Conservation (phyloP, 2,797 vertebrate genomes). For the Melanogrammus aeglefinus region DNA sequence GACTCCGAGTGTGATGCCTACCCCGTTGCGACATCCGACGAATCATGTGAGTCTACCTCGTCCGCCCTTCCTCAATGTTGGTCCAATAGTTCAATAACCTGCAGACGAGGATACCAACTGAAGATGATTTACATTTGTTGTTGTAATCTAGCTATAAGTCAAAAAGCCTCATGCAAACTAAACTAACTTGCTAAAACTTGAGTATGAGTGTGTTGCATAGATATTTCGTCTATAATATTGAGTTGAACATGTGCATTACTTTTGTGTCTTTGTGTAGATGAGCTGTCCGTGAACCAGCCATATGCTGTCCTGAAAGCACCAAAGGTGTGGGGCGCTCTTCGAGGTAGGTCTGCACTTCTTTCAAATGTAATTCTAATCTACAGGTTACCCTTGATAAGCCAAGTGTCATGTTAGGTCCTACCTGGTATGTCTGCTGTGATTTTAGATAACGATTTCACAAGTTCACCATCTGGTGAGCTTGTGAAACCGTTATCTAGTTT, state of each 20-base stretch:
- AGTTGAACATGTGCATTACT: background rate
- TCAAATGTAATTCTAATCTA: background rate
- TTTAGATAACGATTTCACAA: too few species aligned
- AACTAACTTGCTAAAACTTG: too few species aligned
- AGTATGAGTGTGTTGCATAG: background rate
- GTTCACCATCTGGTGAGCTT: background rate
- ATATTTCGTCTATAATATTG: background rate
- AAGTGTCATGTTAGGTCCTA: background rate
- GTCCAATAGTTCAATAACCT: too few species aligned
- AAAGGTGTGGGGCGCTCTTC: conserved; percentile 90
- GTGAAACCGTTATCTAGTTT: background rate
- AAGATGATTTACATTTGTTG: too few species aligned
- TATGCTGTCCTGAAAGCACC: conserved; percentile 80
- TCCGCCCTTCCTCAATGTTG: background rate
- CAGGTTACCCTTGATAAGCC: too few species aligned
- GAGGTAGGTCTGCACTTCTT: conserved; percentile 71
- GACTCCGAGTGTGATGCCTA: conserved; percentile 79
- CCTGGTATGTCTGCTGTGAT: background rate
- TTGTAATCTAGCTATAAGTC: too few species aligned
- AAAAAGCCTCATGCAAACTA: too few species aligned
- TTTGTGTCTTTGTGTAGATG: conserved; percentile 68
- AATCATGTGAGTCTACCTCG: conserved; percentile 83
- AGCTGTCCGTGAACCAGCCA: conserved; percentile 74
- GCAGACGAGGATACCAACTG: too few species aligned
- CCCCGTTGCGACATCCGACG: conserved; percentile 76